A percentile compares a stretch with the other conserved stretches of the same genome.
phyloP scores from a whole-genome alignment of 2,113 vertebrate genomes.

The Numida meleagris region DNA sequence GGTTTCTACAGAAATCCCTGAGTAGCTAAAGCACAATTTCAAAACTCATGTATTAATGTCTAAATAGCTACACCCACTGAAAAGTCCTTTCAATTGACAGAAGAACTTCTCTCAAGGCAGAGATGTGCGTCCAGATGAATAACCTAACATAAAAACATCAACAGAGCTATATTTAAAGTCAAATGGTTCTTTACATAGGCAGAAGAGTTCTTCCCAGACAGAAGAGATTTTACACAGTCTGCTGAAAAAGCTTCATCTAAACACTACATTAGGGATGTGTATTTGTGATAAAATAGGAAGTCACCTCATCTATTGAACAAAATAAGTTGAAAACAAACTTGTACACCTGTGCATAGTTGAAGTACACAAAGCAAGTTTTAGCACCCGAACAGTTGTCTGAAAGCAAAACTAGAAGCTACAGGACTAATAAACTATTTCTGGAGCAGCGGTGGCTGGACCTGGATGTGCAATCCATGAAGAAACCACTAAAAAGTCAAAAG shows the following conservation, averaged over 20 bases:
- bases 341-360: rapidly evolving
- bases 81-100: neutral
- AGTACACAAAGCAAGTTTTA: neutral
- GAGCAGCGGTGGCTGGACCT: rapidly evolving
- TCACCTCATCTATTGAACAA: neutral
- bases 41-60: neutral
- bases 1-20: neutral
- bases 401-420: neutral
- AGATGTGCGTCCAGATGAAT: neutral
- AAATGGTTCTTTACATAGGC: neutral
- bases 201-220: neutral
- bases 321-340: neutral
- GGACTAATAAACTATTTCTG: neutral
- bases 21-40: neutral
- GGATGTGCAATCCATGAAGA: neutral
- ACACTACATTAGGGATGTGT: rapidly evolving
- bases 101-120: neutral
- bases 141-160: neutral
- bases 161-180: neutral
- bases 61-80: neutral
- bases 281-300: neutral
- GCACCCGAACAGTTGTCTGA: neutral
- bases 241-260: neutral
- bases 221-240: neutral
- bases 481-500: rapidly evolving